Percentiles rank a stretch among this genome's conserved stretches.
phyloP scores from a whole-genome alignment of 1,140 invertebrate genomes.

The Drosophila dunni region DNA sequence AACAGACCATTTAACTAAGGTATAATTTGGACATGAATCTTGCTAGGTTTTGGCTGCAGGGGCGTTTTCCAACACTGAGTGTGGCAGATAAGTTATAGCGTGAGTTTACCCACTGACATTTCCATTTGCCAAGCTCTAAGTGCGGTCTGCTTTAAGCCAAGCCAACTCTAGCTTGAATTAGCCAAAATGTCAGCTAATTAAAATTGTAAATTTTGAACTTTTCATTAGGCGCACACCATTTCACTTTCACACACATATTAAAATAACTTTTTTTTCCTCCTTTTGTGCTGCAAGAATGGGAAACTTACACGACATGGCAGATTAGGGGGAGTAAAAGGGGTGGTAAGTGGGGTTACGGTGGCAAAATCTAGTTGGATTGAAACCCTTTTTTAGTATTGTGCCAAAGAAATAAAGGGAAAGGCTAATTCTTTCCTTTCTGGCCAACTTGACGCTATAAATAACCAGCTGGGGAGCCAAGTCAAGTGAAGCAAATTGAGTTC shows the following conservation, averaged over 20 bases:
- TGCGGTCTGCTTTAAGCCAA: constrained; percentile 27
- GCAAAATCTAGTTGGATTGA: constrained; percentile 12
- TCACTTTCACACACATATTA: too few relatives aligned
- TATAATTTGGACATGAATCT: not conserved
- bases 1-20: not conserved
- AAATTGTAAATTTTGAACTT: constrained; percentile 79
- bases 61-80: constrained; percentile 1
- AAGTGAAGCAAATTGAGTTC: constrained; percentile 76
- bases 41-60: not conserved
- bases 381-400: constrained; percentile 8
- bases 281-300: constrained; percentile 12
- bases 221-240: constrained; percentile 32
- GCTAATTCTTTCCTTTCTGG: constrained; percentile 43
- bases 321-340: not conserved
- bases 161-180: constrained; percentile 32
- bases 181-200: constrained; percentile 74
- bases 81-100: constrained; percentile 29
- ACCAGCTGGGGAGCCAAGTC: constrained; percentile 47
- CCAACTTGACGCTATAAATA: constrained; percentile 69
- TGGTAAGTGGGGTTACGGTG: not conserved
- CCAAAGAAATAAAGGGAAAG: constrained; percentile 43
- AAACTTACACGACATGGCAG: constrained; percentile 37
- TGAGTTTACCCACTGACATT: constrained; percentile 24
- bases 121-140: constrained; percentile 27
- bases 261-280: too few relatives aligned